Evolutionary conservation across 2,113 vertebrate genomes (phyloP), one percentile per base, ranked within the genome.

Genomic region (Syrrhaptes paradoxus): DNA sequence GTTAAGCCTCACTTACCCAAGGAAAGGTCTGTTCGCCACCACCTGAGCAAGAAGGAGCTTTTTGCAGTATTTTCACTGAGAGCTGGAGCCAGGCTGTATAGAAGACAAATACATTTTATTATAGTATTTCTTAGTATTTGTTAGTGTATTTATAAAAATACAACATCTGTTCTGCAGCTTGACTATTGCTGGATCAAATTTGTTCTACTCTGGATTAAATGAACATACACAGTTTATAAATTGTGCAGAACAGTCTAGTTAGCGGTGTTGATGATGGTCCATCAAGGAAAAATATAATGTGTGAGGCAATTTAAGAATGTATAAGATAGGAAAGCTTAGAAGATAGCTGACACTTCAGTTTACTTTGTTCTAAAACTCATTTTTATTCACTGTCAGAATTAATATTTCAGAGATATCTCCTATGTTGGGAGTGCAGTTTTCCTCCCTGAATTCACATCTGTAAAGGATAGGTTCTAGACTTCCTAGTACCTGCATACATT

Each of bases 1-100:
- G 48, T 61, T 67, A 67, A 92, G 43, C 24, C 28, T 88, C 65
- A 97, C 87, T 93, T 91, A 94, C 79, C 72, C 26, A 58, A 72
- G 36, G 54, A 94, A 63, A 74, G 19, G 10, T 77, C 62, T 84
- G 48, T 63, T 88, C 83, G 67, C 15, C 57, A 81, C 73, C 52
- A 65, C 11, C 21, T 1, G 1, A 92, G 62, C 62, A 89, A 83
- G 29, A 13, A 71, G 76, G 21, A 87, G 48, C 10, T 75, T 86
- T 87, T 11, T 74, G 34, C 45, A 34, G 16, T 41, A 15, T 75
- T 92, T 72, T 74, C 80, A 48, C 21, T 32, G 41, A 61, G 7
- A 85, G 19, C 74, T 73, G 81, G 28, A 89, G 22, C 4, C 2
- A 78, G 31, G 24, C 87, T 92, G 52, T 51, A 71, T 3, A 86